phyloP scores from a whole-genome alignment of 2,797 vertebrate genomes.

The Sylvilagus floridanus region DNA sequence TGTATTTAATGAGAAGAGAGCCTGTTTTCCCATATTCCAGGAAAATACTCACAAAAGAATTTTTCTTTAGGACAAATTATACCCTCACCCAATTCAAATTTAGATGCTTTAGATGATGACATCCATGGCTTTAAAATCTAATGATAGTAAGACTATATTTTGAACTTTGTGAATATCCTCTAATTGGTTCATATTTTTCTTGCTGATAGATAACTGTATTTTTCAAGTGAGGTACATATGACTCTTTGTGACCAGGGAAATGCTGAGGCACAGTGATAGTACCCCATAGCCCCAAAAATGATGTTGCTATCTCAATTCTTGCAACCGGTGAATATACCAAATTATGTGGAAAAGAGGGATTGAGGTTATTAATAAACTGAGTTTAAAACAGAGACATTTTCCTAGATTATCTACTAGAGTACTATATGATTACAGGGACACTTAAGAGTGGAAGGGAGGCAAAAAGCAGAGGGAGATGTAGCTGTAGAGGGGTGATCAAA shows the following conservation, averaged over 20 bases:
- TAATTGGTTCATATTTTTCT: not conserved
- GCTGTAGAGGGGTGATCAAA: not conserved
- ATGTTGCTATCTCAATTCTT: not conserved
- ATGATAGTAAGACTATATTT: not conserved
- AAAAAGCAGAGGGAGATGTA: not conserved
- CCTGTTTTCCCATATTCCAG: not conserved
- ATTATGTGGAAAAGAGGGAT: not conserved
- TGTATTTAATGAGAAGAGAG: not conserved
- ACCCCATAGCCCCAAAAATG: accelerated
- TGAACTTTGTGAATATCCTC: not conserved
- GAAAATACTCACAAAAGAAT: not conserved
- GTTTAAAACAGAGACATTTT: not conserved
- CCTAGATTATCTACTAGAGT: not conserved
- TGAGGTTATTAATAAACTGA: not conserved
- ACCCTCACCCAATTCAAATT: not conserved
- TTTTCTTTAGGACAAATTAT: not conserved
- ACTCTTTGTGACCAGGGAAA: not conserved
- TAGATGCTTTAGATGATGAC: not conserved
- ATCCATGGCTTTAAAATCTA: not conserved
- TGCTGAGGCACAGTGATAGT: not conserved
- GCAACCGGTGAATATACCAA: not conserved
- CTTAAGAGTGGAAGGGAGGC: not conserved
- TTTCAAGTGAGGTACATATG: not conserved
- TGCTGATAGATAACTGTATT: not conserved
- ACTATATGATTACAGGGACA: not conserved